Conservation (phyloP, 2,113 vertebrate genomes). For the Chionomys nivalis region DNA sequence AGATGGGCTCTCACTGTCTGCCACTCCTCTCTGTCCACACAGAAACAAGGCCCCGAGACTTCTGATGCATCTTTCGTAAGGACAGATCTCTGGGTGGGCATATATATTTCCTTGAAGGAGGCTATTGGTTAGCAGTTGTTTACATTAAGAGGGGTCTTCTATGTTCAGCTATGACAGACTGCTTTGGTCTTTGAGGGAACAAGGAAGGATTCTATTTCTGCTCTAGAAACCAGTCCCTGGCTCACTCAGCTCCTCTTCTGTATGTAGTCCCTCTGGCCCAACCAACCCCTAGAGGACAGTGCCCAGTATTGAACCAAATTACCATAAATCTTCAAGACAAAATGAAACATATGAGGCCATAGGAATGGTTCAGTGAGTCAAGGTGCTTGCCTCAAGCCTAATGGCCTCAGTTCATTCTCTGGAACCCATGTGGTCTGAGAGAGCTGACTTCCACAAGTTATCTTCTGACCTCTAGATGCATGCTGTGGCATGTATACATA, state of each 20-base stretch:
- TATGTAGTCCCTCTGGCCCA: neutral
- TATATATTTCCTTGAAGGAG: neutral
- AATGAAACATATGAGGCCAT: neutral
- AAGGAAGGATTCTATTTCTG: neutral
- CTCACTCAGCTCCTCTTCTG: neutral
- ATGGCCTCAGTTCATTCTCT: neutral
- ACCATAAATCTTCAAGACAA: neutral
- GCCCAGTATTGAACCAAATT: neutral
- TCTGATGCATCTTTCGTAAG: neutral
- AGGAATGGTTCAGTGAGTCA: too few species aligned
- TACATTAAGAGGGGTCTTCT: neutral
- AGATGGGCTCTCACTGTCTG: neutral
- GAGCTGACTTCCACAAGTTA: too few species aligned
- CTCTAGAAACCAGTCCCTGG: neutral
- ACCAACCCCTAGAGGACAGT: neutral
- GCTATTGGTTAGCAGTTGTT: neutral
- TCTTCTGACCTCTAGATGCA: neutral
- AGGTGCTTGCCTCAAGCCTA: neutral
- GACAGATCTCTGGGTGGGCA: neutral
- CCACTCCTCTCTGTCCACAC: neutral
- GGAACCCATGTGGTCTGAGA: neutral
- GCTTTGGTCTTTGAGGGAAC: neutral
- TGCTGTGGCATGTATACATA: too few species aligned
- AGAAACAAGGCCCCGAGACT: neutral
- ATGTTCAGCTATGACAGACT: neutral